Base-by-base conservation (phyloP, 2,888 invertebrate species). In the Xanthorhoe designata region DNA sequence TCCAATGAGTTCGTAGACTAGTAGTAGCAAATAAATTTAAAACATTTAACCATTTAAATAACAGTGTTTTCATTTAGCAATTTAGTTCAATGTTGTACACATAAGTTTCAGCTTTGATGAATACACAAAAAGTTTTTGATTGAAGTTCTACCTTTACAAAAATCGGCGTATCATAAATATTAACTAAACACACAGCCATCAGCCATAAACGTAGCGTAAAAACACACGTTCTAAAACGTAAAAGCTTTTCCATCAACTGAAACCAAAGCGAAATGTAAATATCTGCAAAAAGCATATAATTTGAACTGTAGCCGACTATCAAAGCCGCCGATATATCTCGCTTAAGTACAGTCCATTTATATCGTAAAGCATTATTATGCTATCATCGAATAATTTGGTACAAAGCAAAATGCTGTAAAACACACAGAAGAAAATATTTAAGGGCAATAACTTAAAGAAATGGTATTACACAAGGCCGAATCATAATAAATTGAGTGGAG, bases 401-500 rank as follows among this genome's bases (percentile, higher is more conserved):
- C 59, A 69, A 71, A 68, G 63, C 66, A 76, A 76, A 76, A 72
- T 68, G 59, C 54, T 68, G 75, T 77, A 75, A 79, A 81, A 77
- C 74, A 78, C 75, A 79, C 74, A 75, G 69, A 75, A 68, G 75
- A 80, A 77, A 78, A 79, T 77, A 70, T 79, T 80, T 77, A 79
- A 76, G 76, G 75, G 74, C 76, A 74, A 76, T 80, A 79, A 77
- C 75, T 75, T 72, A 47, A 74, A 74, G 69, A 66, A 76, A 71
- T 67, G 66, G 66, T 66, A 70, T 68, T 66, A 70, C 69, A 73
- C 67, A 71, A 68, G 62, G 66, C 70, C 68, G 69, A 75, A 86
- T 87, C 87, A 88, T 88, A 88, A 88, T 86, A 90, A 89, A 90
- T 89, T 87, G 85, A 84, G 82, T 78, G 75, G 78, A 85, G 86